Conservation (phyloP, 2,888 invertebrate genomes). For the Lasioglossum malachurum region DNA sequence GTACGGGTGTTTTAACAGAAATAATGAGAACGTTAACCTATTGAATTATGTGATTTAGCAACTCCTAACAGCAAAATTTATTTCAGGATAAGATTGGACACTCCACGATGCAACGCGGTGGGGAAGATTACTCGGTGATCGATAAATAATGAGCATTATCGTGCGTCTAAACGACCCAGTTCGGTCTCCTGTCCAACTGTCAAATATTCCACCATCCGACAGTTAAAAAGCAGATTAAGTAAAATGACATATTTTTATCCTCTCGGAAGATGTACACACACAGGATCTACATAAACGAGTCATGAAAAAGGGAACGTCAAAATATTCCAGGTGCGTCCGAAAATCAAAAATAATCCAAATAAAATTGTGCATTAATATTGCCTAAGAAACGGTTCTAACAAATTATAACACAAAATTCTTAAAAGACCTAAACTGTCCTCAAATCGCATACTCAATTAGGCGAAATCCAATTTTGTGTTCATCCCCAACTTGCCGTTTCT, state of each 20-base stretch:
- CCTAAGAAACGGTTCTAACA: background rate
- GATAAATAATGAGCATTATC: conserved; percentile 7
- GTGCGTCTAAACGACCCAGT: background rate
- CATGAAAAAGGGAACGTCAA: background rate
- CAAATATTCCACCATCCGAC: background rate
- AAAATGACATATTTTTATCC: background rate
- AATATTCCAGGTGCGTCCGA: background rate
- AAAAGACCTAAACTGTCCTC: background rate
- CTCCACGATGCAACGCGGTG: background rate
- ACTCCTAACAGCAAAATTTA: background rate
- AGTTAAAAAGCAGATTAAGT: conserved; percentile 2
- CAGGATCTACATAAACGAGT: background rate
- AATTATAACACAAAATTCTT: background rate
- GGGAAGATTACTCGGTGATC: background rate
- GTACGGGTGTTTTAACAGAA: background rate
- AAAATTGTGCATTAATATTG: background rate
- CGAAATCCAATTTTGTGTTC: background rate
- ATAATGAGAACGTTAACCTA: background rate
- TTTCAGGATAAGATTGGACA: background rate
- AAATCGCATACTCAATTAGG: background rate
- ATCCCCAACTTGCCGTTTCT: background rate
- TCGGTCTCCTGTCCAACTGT: conserved; percentile 6
- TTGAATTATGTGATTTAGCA: background rate
- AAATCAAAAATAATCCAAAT: background rate
- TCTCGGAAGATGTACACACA: background rate